Conservation (phyloP, 2,888 invertebrate species). For the Cerceris ruficornis region DNA sequence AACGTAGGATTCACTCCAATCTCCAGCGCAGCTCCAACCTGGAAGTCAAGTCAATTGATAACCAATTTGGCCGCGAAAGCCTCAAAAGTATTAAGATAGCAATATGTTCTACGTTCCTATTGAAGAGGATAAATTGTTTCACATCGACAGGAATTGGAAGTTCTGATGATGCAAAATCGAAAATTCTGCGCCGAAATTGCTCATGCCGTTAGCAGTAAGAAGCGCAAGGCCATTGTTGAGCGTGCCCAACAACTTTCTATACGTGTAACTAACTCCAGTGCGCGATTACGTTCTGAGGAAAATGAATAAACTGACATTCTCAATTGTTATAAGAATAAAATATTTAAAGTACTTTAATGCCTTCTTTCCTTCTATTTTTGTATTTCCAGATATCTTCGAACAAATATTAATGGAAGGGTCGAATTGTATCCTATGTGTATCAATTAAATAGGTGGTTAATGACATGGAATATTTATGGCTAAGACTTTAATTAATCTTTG, state of each 20-base stretch:
- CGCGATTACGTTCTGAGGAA: constrained; percentile 98
- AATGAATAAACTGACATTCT: constrained; percentile 90
- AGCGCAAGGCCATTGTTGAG: constrained; percentile 97
- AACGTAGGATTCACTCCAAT: too few relatives aligned
- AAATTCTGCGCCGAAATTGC: constrained; percentile 99
- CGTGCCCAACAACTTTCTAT: constrained; percentile 98
- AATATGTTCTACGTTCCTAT: too few relatives aligned
- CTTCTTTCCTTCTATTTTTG: neutral
- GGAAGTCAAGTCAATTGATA: too few relatives aligned
- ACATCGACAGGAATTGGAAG: constrained; percentile 93
- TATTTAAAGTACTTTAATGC: constrained; percentile 45
- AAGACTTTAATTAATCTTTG: too few relatives aligned
- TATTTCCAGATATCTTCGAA: too few relatives aligned
- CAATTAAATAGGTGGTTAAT: too few relatives aligned
- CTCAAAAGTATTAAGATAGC: too few relatives aligned
- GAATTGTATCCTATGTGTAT: too few relatives aligned
- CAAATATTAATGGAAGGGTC: too few relatives aligned
- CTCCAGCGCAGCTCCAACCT: too few relatives aligned
- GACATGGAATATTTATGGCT: too few relatives aligned
- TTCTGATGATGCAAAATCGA: constrained; percentile 99
- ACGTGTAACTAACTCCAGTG: constrained; percentile 97
- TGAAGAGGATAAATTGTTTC: neutral
- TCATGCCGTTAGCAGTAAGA: constrained; percentile 98
- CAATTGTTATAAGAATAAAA: constrained; percentile 61
- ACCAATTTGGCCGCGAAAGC: too few relatives aligned